Conservation (phyloP, 2,888 invertebrate species). For the Eurytoma californica region DNA sequence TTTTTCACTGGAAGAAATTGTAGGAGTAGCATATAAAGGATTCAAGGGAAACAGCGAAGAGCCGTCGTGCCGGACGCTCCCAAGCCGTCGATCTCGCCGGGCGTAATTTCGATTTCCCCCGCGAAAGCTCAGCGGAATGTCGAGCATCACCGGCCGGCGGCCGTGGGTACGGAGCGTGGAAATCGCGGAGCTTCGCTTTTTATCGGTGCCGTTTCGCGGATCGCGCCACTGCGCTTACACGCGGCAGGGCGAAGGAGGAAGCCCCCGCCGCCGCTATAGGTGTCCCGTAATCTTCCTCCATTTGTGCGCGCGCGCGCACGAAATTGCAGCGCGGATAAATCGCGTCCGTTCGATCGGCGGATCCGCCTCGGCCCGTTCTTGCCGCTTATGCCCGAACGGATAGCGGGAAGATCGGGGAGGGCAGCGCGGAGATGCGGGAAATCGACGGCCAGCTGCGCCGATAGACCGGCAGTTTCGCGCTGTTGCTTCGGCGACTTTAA, state of each 20-base stretch:
- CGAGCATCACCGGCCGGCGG: not conserved
- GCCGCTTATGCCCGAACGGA: too few species aligned
- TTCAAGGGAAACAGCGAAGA: too few species aligned
- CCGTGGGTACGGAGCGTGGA: not conserved
- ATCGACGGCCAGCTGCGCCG: too few species aligned
- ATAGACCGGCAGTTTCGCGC: too few species aligned
- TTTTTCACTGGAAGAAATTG: too few species aligned
- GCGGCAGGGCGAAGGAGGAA: constrained; percentile 10
- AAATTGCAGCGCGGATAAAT: constrained; percentile 33
- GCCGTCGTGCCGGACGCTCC: too few species aligned
- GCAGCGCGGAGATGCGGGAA: too few species aligned
- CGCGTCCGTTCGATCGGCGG: constrained; percentile 11
- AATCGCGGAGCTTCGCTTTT: constrained; percentile 8
- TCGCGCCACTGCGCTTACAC: constrained; percentile 31
- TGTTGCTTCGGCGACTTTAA: too few species aligned
- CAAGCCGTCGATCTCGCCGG: too few species aligned
- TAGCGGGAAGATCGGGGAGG: too few species aligned
- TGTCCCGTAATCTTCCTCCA: constrained; percentile 64
- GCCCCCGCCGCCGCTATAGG: constrained; percentile 50
- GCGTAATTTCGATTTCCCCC: not conserved
- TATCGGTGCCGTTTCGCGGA: constrained; percentile 27
- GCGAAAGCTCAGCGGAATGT: not conserved
- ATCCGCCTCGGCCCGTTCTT: not conserved
- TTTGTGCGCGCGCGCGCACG: constrained; percentile 52
- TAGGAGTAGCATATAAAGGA: too few species aligned